Evolutionary conservation across 2,113 vertebrate species (phyloP), one percentile per base, ranked within the genome.

Genomic region (Bos indicus): DNA sequence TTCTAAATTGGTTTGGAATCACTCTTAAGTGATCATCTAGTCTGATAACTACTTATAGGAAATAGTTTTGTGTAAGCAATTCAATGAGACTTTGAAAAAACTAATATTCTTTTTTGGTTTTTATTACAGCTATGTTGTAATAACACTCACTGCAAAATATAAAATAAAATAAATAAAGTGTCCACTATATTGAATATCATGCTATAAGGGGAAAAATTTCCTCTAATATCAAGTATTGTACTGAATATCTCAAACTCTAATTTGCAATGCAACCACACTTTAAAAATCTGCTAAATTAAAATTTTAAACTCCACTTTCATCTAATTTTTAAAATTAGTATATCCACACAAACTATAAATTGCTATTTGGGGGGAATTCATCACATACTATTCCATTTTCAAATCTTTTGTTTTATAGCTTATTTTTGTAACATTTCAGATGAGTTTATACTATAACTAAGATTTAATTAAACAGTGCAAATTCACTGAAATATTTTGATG

Each of bases 401-500:
- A 92, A 78, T 19, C 84, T 97, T 74, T 88, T 93, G 15, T 71
- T 91, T 96, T 88, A 93, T 64, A 80, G 60, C 97, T 98, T 91
- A 86, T 78, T 94, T 96, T 95, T 93, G 7, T 81, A 59, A 89
- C 56, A 90, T 91, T 97, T 96, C 52, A 95, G 54, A 80, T 90
- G 51, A 93, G 52, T 93, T 95, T 93, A 95, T n/a, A 74, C 14
- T 95, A 59, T 91, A 83, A 93, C 67, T 94, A 90, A 87, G 54
- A 62, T 88, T 62, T 94, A 91, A 95, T 80, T 89, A 95, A 95
- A 87, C 60, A 74, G 88, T 81, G 71, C 51, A 97, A 88, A 88
- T 86, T 87, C 60, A 86, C 91, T 86, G 93, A 95, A 97, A 87
- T 95, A 97, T 91, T 97, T 98, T 93, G 89, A 84, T 83, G 92